Base-by-base conservation (phyloP, 2,888 invertebrate species). In the Andrena chrysosceles region DNA sequence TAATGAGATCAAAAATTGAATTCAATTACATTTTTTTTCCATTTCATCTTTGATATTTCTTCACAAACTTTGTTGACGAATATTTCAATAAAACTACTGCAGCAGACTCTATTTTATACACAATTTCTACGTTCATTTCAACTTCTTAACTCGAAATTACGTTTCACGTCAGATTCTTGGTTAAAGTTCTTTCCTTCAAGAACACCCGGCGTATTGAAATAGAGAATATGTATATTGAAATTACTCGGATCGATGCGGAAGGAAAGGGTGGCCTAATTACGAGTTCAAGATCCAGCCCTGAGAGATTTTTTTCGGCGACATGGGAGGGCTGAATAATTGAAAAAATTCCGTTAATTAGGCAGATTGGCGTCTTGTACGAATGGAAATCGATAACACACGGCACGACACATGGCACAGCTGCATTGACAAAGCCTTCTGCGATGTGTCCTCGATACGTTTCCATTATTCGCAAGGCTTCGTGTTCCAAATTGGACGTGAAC, bases 381-480 rank as follows among this genome's bases (percentile, higher is more conserved):
- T 52, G 71, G 70, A 66, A 68, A 82, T 87, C 82, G 64, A 82
- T 84, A 71, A 63, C 73, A 63, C 76, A 67, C 31, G 79, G 67
- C 71, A 66, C 63, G 63, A 49, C 81, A 72, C 64, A 70, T 75
- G 77, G 66, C 74, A 60, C 78, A 71, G 74, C 69, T 75, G 60
- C 85, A 71, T 78, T 67, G 76, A 85, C 78, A 81, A 79, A 66
- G 54, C 60, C 52, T 70, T 49, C 54, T 72, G 33, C 75, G 52
- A 77, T 79, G 72, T 77, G 85, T 77, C 85, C 87, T 67, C 76
- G 83, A 75, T 88, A 88, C 82, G 67, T 88, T 88, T 88, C 75
- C 85, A 85, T 82, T 78, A 85, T 82, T 77, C 68, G 70, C 74
- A 49, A 69, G 60, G 81, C 85, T 81, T 85, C 85, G 69, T 62